Conservation (phyloP, 2,113 vertebrate species). For the Triplophysa rosa region DNA sequence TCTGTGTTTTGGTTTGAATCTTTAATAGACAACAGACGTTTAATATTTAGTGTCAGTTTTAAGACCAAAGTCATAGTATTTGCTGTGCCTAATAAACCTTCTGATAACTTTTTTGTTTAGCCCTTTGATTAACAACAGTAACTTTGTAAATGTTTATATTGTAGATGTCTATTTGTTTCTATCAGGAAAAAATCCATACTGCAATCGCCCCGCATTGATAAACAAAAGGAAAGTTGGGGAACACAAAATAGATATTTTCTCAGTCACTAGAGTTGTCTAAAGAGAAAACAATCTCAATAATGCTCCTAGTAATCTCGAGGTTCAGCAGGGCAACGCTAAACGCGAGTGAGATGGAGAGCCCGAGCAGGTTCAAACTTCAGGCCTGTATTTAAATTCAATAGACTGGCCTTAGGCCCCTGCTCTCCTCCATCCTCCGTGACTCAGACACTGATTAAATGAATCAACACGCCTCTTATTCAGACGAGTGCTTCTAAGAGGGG, state of each 20-base stretch:
- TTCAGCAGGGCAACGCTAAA: constrained; percentile 53
- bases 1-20: constrained; percentile 48
- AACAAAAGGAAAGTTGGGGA: neutral
- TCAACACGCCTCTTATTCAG: constrained; percentile 14
- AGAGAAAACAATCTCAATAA: constrained; percentile 8
- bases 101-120: constrained; percentile 38
- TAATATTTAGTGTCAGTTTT: constrained; percentile 44
- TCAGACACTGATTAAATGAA: constrained; percentile 51
- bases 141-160: constrained; percentile 2
- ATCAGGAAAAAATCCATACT: neutral
- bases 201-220: neutral
- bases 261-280: neutral
- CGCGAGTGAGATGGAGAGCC: neutral
- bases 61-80: constrained; percentile 56
- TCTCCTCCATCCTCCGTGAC: constrained; percentile 15
- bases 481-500: constrained; percentile 24
- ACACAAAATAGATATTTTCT: neutral
- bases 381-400: constrained; percentile 42
- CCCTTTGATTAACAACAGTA: constrained; percentile 22
- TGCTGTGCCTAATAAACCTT: constrained; percentile 52
- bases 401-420: constrained; percentile 20
- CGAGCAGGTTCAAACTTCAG: constrained; percentile 6
- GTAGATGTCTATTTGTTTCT: neutral
- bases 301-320: constrained; percentile 8
- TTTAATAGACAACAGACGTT: constrained; percentile 46